Conservation (phyloP, 2,888 invertebrate genomes). For the Dasysyrphus tricinctus region DNA sequence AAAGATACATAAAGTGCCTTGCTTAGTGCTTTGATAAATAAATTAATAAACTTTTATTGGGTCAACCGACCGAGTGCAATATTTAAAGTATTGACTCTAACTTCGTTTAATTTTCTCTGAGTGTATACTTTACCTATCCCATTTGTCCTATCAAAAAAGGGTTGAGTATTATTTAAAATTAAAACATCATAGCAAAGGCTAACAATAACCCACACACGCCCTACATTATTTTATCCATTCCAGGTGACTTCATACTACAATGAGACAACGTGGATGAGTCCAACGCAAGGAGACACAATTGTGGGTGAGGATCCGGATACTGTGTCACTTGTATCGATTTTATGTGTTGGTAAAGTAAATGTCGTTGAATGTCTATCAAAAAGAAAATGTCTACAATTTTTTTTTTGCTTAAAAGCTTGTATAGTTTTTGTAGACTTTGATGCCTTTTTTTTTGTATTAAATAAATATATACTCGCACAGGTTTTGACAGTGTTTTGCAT, state of each 20-base stretch:
- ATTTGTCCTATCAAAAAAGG: background rate
- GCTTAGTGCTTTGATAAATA: too few species aligned
- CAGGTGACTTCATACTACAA: constrained; percentile 83
- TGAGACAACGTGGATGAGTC: constrained; percentile 83
- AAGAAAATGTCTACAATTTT: constrained; percentile 5
- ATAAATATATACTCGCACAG: background rate
- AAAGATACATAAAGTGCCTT: too few species aligned
- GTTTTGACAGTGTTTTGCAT: constrained; percentile 43
- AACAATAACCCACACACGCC: constrained; percentile 43
- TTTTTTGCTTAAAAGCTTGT: constrained; percentile 44
- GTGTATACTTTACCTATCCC: background rate
- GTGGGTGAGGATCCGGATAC: constrained; percentile 89
- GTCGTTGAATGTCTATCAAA: constrained; percentile 82
- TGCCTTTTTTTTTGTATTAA: constrained; percentile 7
- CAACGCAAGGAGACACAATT: constrained; percentile 82
- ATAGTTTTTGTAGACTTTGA: constrained; percentile 13
- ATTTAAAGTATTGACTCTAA: too few species aligned
- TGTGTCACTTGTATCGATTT: constrained; percentile 91
- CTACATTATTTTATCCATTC: constrained; percentile 64
- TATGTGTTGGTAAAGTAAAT: constrained; percentile 89
- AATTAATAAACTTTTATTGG: too few species aligned
- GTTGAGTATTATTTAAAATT: constrained; percentile 34
- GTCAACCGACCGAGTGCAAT: too few species aligned
- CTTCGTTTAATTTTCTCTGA: background rate
- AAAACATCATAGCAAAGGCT: constrained; percentile 33